phyloP scores from a whole-genome alignment of 2,113 vertebrate genomes.

The Parus major region DNA sequence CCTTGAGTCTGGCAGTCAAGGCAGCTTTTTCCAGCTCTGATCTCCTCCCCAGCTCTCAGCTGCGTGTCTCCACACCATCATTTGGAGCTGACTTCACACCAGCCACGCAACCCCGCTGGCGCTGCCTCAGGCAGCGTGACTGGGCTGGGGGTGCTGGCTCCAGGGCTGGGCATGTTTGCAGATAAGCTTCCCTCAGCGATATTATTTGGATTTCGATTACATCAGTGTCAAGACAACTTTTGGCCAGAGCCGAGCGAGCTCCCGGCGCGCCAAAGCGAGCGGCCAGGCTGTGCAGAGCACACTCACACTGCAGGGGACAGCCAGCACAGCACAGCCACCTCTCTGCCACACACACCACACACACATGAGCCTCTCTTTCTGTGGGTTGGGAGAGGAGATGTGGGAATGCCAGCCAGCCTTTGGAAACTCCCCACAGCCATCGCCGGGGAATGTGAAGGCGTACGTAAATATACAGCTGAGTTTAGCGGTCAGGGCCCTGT shows the following conservation, averaged over 20 bases:
- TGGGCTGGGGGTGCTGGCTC: background rate
- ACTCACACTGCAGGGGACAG: rapidly evolving
- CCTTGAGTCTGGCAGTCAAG: background rate
- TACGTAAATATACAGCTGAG: rapidly evolving
- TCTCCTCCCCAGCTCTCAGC: background rate
- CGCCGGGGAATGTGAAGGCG: rapidly evolving
- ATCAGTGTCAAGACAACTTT: constrained; percentile 34
- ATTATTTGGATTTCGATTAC: background rate
- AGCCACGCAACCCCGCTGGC: background rate
- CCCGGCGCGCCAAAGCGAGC: constrained; percentile 14
- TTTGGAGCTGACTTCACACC: background rate
- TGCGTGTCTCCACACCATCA: background rate
- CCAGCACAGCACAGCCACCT: background rate
- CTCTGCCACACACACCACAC: background rate
- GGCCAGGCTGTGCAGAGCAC: background rate
- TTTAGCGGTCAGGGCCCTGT: background rate
- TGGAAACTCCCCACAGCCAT: background rate
- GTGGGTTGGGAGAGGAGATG: background rate
- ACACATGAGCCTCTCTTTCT: rapidly evolving
- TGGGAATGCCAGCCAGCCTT: background rate
- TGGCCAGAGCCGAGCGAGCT: background rate
- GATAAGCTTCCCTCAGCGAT: background rate
- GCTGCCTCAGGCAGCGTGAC: rapidly evolving
- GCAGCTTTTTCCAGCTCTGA: background rate
- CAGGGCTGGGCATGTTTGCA: background rate